Evolutionary conservation across 2,888 invertebrate genomes (phyloP), one percentile per base, ranked within the genome.

Genomic region (Amblyjoppa fuscipennis): DNA sequence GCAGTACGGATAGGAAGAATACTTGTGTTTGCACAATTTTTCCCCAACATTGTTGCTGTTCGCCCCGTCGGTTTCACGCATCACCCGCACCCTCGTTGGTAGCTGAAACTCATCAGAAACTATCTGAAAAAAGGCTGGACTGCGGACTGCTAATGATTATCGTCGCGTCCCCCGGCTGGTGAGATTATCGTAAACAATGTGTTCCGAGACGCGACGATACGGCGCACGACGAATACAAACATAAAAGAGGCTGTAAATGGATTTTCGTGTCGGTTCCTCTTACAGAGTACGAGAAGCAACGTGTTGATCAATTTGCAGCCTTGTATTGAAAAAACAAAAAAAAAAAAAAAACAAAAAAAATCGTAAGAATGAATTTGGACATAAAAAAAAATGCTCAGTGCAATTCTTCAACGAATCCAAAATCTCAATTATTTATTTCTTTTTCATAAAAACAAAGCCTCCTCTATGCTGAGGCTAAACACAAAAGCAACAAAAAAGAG

Each of bases 1-100:
- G 91, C 98, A 98, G 92, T 98, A 98, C 0, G 98, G 97, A 93
- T 97, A 98, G 56, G 97, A 97, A n/a, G 97, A 97, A 91, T 98
- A 98, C 92, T 97, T 98, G 90, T 98, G 97, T 94, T 98, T 98
- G 93, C 98, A 98, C 28, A 97, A 96, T 88, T 97, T 97, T 84
- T 96, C 91, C 88, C 94, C 92, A 82, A 95, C 88, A 92, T 95
- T 81, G 93, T 94, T 94, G 93, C 95, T 94, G 5, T 95, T 95
- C 0, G 95, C 95, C 0, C 94, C 95, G 0, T 95, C 95, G 9
- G 95, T 96, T 91, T 97, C 97, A 85, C 97, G 96, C 93, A 97
- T 95, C 0, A 98, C 97, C 83, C 97, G 95, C 0, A 97, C 96
- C 87, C 96, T 95, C 1, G 96, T 94, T 0, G 97, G 97, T 28